phyloP scores from a whole-genome alignment of 2,113 vertebrate species.

The Bambusicola thoracicus region DNA sequence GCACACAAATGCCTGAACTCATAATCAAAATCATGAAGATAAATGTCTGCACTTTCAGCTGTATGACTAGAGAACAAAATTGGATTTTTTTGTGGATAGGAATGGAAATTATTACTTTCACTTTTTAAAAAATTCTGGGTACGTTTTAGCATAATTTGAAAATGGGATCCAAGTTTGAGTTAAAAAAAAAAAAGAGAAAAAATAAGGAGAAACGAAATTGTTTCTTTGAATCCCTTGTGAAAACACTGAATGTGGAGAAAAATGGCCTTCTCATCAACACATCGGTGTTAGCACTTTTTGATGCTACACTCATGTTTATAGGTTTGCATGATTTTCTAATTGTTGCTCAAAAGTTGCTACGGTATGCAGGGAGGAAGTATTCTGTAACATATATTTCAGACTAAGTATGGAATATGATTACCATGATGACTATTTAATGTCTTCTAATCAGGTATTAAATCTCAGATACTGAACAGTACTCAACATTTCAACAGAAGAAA shows the following conservation, averaged over 20 bases:
- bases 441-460: background rate
- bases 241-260: background rate
- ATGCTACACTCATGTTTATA: background rate
- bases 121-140: background rate
- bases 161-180: background rate
- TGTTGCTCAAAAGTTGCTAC: too few species aligned
- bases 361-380: background rate
- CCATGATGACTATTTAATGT: background rate
- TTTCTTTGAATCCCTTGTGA: background rate
- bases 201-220: background rate
- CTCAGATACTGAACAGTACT: background rate
- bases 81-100: background rate
- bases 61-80: background rate
- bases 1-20: background rate
- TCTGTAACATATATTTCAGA: background rate
- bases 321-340: background rate
- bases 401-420: background rate
- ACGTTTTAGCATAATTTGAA: background rate
- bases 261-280: background rate
- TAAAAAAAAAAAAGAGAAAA: background rate
- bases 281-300: background rate
- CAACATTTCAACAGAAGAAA: background rate
- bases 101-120: background rate
- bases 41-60: background rate
- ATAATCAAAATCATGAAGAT: background rate